Conservation (phyloP, 1,140 invertebrate species). For the Aphelenchoides avenae region DNA sequence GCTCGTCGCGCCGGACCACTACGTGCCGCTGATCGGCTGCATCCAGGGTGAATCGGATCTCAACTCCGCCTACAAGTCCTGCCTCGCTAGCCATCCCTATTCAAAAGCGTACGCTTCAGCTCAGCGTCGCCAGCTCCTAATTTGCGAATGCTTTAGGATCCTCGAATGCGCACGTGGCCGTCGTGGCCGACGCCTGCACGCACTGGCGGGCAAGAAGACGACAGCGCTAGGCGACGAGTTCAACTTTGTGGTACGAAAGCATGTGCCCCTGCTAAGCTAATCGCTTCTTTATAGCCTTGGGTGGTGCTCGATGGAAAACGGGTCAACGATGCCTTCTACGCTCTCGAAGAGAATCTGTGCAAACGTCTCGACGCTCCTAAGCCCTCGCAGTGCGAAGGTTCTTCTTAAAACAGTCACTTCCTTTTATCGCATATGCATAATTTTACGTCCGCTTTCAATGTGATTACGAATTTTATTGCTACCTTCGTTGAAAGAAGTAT, state of each 20-base stretch:
- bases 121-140: no score
- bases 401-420: no score
- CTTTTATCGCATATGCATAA: no score
- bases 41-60: conserved; percentile 46
- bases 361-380: conserved; percentile 43
- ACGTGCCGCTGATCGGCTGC: conserved; percentile 49
- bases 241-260: conserved; percentile 55
- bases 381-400: conserved; percentile 47
- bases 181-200: conserved; percentile 47
- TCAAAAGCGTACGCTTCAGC: conserved; percentile 32
- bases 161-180: conserved; percentile 37
- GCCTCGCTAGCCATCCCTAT: conserved; percentile 24
- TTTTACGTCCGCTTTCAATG: no score
- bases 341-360: conserved; percentile 55
- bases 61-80: conserved; percentile 27
- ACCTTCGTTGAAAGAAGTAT: no score
- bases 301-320: conserved; percentile 52
- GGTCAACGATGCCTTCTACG: conserved; percentile 54
- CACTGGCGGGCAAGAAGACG: conserved; percentile 46
- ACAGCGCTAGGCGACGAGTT: conserved; percentile 28
- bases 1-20: conserved; percentile 33
- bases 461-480: no score
- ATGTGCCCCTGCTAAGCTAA: no score
- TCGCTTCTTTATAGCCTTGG: no score
- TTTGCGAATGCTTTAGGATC: conserved; percentile 46